phyloP scores from a whole-genome alignment of 2,888 invertebrate species.

The Orgyia antiqua region DNA sequence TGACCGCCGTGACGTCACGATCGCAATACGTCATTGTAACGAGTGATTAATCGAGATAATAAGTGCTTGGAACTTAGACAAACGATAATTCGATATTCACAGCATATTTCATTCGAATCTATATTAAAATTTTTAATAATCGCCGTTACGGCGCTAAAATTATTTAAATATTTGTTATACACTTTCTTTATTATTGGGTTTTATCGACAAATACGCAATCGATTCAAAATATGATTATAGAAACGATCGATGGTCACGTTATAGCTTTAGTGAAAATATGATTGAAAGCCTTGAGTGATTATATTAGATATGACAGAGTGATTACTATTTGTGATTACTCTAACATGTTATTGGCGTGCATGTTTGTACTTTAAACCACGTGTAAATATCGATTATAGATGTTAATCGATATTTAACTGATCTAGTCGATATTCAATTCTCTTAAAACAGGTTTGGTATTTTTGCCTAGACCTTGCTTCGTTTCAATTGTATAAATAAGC shows the following conservation, averaged over 20 bases:
- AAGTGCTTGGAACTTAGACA: constrained; percentile 7
- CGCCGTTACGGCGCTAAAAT: too few relatives aligned
- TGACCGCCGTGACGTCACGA: constrained; percentile 43
- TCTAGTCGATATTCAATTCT: constrained; percentile 10
- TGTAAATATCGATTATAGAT: constrained; percentile 20
- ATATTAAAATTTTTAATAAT: constrained; percentile 8
- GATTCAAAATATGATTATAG: constrained; percentile 12
- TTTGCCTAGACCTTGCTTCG: constrained; percentile 6
- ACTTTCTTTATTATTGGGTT: too few relatives aligned
- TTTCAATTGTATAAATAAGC: too few relatives aligned
- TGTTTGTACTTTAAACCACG: constrained; percentile 7
- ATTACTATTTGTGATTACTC: constrained; percentile 28
- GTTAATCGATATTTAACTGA: constrained; percentile 14
- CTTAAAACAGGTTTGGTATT: constrained; percentile 7
- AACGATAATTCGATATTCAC: constrained; percentile 5
- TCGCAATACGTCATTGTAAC: constrained; percentile 28
- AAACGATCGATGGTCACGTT: constrained; percentile 23
- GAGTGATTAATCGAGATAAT: constrained; percentile 16
- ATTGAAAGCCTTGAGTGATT: constrained; percentile 23
- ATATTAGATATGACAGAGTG: constrained; percentile 24
- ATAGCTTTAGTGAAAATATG: constrained; percentile 24
- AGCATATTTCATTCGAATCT: constrained; percentile 7
- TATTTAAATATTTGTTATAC: too few relatives aligned
- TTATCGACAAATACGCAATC: constrained; percentile 16
- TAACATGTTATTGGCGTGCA: constrained; percentile 21